Evolutionary conservation across 2,797 vertebrate species (phyloP), one percentile per base, ranked within the genome.

Genomic region (Malacoraja senta): DNA sequence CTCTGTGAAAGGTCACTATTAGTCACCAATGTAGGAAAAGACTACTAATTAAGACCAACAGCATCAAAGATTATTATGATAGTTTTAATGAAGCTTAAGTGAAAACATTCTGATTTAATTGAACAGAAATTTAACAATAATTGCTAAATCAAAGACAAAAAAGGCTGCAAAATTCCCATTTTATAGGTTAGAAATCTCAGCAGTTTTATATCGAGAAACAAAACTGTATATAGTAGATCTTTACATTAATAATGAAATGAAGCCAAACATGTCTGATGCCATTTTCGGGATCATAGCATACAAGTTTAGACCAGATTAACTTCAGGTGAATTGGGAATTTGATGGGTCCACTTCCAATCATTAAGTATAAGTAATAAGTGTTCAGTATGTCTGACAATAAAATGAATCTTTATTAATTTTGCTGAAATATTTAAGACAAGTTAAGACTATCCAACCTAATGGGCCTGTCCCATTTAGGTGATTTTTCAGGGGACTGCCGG

Each of bases 181-280:
- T 71, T 24, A 15, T 21, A 91, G 90, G 68, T 44, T 91, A 72
- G 12, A 72, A 74, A 68, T 44, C 71, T 2, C 86, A 91, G 17
- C 86, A 91, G 86, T 38, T 91, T 61, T 84, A 53, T 84, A 7
- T 3, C 44, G 44, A 53, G 44, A 53, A 53, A 53, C 44, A 53
- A 53, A 61, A 61, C 53, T 72, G 81, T 93, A 71, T 32, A 93
- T 93, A 94, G 93, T 10, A 26, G 93, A 93, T 94, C 93, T 94
- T 88, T 0, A 0, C 93, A 93, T 80, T 74, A 93, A 95, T 95
- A 95, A 96, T 94, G 21, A 93, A 95, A 95, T 94, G 94, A 94
- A 35, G 93, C 91, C 93, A 58, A 93, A 93, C 94, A 93, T 76
- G 76, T 92, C 38, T 91, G 84, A 93, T 94, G 93, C 94, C 0